Conservation (phyloP, 2,113 vertebrate species). For the Notarius quadriscutis region DNA sequence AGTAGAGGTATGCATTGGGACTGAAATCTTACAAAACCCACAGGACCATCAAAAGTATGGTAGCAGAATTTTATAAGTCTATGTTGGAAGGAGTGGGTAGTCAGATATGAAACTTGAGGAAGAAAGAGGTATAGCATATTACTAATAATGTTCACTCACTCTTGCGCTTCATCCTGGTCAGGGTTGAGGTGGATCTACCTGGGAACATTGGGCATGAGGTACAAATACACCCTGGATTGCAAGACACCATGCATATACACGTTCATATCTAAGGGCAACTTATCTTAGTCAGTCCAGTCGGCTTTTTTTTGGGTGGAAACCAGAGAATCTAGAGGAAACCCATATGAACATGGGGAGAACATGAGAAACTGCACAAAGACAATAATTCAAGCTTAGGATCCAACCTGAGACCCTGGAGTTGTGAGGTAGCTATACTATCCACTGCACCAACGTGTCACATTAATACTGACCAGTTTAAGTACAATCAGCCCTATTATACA, state of each 20-base stretch:
- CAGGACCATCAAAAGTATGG: neutral
- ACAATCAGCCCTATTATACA: neutral
- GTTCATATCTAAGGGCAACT: neutral
- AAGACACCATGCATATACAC: neutral
- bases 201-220: neutral
- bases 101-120: neutral
- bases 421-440: neutral
- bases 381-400: neutral
- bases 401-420: neutral
- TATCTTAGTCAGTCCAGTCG: neutral
- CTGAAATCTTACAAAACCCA: neutral
- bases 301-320: neutral
- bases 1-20: neutral
- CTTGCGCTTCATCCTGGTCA: neutral
- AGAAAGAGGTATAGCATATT: neutral
- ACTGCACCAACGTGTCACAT: neutral
- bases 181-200: neutral
- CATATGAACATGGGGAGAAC: neutral
- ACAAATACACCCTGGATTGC: neutral
- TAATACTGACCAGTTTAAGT: neutral
- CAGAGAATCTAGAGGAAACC: neutral
- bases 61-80: neutral
- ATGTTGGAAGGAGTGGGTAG: no score
- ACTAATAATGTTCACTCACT: neutral
- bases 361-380: neutral